Evolutionary conservation across 2,888 invertebrate genomes (phyloP), one percentile per base, ranked within the genome.

Genomic region (Callimorpha dominula): DNA sequence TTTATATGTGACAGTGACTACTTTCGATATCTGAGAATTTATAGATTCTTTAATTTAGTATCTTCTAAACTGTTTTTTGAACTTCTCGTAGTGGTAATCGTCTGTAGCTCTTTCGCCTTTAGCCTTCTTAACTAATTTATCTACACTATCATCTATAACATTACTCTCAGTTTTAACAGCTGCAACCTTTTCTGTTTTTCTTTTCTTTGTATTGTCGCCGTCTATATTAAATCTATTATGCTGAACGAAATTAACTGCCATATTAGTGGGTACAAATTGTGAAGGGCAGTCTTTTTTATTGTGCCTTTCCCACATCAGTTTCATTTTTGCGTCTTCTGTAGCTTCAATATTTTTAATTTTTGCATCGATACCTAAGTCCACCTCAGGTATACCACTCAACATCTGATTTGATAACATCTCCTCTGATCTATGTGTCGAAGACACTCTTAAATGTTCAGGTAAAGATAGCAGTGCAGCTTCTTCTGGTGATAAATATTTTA

Each of bases 381-480:
- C 99, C 96, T 99, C 99, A 0, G 99, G 99, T 81, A 99, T 99
- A 57, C 99, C 99, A 89, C 99, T 99, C 7, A 99, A 96, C 99
- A 99, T 99, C 96, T 99, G 99, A 96, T 99, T 99, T 5, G 99
- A 99, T 86, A 99, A 97, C 99, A 99, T 99, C 95, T 99, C 99
- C 92, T 99, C 99, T 3, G 98, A 99, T 88, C 98, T 89, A 72
- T 98, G 98, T 0, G 98, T 97, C 0, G 98, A 98, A 1, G 98
- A 98, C 74, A 98, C 97, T 75, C 99, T 96, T 70, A 99, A 95
- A 90, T 99, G 98, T 84, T 98, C 98, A 1, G 99, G 99, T 20
- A 99, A 96, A 4, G 99, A 98, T 81, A 97, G 97, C 65, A 99
- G 93, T 0, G 99, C 99, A 42, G 98, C 98, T 94, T 99, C 99